Base-by-base conservation (phyloP, 2,888 invertebrate genomes). In the Halictus ligatus region DNA sequence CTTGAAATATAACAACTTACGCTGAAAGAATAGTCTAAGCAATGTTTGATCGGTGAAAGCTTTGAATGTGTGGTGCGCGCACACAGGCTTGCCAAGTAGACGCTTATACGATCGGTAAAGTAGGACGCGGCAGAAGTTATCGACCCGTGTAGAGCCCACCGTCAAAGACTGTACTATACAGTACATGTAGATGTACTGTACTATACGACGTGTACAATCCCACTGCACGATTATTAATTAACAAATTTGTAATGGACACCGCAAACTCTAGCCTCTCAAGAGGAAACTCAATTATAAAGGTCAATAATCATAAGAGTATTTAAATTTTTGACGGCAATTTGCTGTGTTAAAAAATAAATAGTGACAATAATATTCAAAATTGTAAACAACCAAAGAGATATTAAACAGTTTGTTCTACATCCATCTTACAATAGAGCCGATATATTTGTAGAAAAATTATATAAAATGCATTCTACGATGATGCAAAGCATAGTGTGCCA, bases 51-150 rank as follows among this genome's bases (percentile, higher is more conserved):
- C 13, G 21, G 21, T 12, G n/a, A 29, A 12, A 13, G 15, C 12
- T 48, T n/a, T 18, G 21, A 35, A 21, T 69, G 48, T 50, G 76
- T 50, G 64, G 0, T 60, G 12, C 40, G 5, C 43, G 21, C 25
- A 85, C 6, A 40, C 60, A 25, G 77, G 15, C 25, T 35, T 46
- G 48, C 48, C 64, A 72, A 67, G 81, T n/a, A 54, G 81, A 50
- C 72, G 64, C 35, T 48, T 75, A 60, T 76, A 21, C 89, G 67
- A 92, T 92, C 94, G 94, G 90, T 94, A 94, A 93, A 71, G 83
- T 77, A 89, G 92, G 77, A 21, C 60, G 77, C 89, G 74, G 48
- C 48, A 48, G 71, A 10, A 85, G 77, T 92, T 92, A 93, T 92
- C 91, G 93, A 93, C 92, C 81, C 58, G 64, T 18, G 13, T 50